Conservation (phyloP, 2,797 vertebrate species). For the Syndactyla subalaris region DNA sequence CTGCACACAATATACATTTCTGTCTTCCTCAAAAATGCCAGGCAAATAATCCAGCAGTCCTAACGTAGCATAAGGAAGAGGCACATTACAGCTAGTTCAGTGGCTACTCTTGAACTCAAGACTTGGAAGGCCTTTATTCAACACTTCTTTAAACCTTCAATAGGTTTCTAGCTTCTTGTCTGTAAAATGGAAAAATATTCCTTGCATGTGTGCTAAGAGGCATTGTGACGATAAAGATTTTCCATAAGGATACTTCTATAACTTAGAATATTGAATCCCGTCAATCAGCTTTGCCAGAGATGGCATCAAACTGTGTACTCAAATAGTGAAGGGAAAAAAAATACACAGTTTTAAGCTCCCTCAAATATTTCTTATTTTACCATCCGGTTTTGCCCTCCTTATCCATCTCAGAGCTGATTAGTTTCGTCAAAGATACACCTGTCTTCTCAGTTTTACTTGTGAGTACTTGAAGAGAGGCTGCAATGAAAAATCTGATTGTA, state of each 20-base stretch:
- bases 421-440: not conserved
- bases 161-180: not conserved
- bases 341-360: not conserved
- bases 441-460: not conserved
- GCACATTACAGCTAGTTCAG: not conserved
- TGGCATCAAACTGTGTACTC: not conserved
- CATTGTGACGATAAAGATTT: not conserved
- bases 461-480: not conserved
- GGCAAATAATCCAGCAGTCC: not conserved
- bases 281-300: not conserved
- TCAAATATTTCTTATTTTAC: not conserved
- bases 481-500: not conserved
- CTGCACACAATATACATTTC: not conserved
- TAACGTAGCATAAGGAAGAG: not conserved
- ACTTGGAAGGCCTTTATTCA: not conserved
- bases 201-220: not conserved
- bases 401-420: not conserved
- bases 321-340: not conserved
- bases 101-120: not conserved
- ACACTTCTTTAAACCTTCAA: not conserved
- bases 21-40: not conserved
- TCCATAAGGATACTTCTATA: not conserved
- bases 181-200: not conserved
- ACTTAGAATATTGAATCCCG: constrained; percentile 4
- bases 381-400: not conserved